phyloP scores from a whole-genome alignment of 1,140 invertebrate genomes.

The Lepidurus arcticus region DNA sequence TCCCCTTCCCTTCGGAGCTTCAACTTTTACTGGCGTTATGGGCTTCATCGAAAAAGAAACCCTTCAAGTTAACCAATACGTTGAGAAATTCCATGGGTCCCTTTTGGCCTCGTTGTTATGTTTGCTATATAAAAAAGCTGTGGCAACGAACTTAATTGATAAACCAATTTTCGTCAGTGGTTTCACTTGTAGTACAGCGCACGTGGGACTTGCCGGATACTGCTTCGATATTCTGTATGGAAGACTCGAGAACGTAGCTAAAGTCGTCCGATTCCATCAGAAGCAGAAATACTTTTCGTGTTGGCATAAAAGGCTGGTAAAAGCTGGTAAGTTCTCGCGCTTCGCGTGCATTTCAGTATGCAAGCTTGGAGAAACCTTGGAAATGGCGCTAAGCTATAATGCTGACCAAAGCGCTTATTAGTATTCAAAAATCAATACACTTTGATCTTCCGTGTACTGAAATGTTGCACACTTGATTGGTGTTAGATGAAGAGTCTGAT shows the following conservation, averaged over 20 bases:
- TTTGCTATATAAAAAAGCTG: neutral
- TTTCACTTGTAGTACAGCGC: neutral
- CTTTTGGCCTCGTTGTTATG: neutral
- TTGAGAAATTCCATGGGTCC: constrained; percentile 14
- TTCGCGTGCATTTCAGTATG: neutral
- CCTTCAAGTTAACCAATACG: neutral
- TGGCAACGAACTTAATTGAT: neutral
- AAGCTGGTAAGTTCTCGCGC: neutral
- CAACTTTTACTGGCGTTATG: constrained; percentile 14
- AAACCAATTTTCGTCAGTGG: neutral
- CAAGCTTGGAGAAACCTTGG: neutral
- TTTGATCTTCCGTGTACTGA: too few relatives aligned
- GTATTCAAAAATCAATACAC: constrained; percentile 3
- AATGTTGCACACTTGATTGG: too few relatives aligned
- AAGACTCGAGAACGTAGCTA: too few relatives aligned
- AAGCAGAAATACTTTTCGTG: too few relatives aligned
- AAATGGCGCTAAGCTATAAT: constrained; percentile 1
- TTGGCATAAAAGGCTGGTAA: neutral
- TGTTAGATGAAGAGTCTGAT: too few relatives aligned
- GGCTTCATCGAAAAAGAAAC: constrained; percentile 10
- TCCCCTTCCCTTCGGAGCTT: neutral
- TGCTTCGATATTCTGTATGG: too few relatives aligned
- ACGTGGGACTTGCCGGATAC: too few relatives aligned
- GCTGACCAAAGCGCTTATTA: constrained; percentile 10
- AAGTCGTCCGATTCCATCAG: too few relatives aligned